Conservation (phyloP, 2,888 invertebrate species). For the Orthonychiurus folsomi region DNA sequence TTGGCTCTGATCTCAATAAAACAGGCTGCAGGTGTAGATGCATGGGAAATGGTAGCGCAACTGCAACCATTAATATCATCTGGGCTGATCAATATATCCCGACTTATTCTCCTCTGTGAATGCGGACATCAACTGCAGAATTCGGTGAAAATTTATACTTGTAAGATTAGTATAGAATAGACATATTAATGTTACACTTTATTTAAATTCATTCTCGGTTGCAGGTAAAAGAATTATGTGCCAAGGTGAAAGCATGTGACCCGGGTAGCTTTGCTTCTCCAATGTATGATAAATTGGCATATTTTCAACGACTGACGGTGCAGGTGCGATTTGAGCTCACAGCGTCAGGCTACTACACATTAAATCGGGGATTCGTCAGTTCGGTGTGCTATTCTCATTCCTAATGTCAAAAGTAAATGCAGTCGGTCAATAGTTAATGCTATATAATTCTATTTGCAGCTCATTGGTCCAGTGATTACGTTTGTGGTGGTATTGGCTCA, state of each 20-base stretch:
- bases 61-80: background rate
- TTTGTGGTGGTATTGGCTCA: background rate
- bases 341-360: background rate
- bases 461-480: background rate
- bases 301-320: background rate
- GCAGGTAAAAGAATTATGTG: background rate
- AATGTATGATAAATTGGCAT: background rate
- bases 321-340: background rate
- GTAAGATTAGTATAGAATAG: no score
- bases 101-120: background rate
- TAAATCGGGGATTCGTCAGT: background rate
- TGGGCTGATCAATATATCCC: background rate
- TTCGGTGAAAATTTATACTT: background rate
- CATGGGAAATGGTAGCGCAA: background rate
- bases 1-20: background rate
- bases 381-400: background rate
- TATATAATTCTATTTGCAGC: background rate
- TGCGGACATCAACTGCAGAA: background rate
- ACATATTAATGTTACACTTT: no score
- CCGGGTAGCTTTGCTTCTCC: background rate
- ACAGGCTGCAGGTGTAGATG: background rate
- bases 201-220: no score
- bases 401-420: background rate
- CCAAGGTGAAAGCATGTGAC: background rate
- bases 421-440: no score